A percentile compares a stretch with the other conserved stretches of the same genome.
phyloP scores from a whole-genome alignment of 2,888 invertebrate species.

The Apodemia hepburni region DNA sequence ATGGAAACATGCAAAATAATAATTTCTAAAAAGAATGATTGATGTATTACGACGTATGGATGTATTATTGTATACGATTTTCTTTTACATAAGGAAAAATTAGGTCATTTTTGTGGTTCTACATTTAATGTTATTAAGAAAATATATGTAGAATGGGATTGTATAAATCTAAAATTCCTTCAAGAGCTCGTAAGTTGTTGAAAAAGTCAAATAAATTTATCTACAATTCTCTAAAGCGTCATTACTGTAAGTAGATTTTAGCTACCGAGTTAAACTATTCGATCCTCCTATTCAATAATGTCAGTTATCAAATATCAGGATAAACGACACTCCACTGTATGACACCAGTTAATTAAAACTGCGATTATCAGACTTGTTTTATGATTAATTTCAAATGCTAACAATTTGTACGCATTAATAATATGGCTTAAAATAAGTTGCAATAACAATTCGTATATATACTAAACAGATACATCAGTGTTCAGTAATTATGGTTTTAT shows the following conservation, averaged over 20 bases:
- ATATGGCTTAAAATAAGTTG: not conserved
- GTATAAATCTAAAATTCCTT: not conserved
- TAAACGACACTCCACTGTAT: conserved; percentile 26
- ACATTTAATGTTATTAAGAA: too few relatives aligned
- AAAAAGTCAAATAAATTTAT: too few relatives aligned
- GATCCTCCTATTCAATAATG: not conserved
- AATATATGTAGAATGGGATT: too few relatives aligned
- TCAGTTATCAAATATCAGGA: conserved; percentile 24
- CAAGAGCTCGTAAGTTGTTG: not conserved
- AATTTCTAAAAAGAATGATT: too few relatives aligned
- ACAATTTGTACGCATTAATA: conserved; percentile 51
- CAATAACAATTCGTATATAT: not conserved
- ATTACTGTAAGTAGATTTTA: not conserved
- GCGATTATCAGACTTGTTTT: conserved; percentile 1
- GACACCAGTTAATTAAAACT: not conserved
- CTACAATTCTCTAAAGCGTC: not conserved
- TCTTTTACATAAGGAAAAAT: too few relatives aligned
- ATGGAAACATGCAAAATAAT: too few relatives aligned
- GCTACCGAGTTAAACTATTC: not conserved
- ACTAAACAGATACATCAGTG: too few relatives aligned
- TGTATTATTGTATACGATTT: too few relatives aligned
- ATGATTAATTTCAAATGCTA: conserved; percentile 42
- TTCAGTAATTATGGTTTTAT: too few relatives aligned
- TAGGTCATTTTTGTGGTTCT: too few relatives aligned
- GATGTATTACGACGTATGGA: too few relatives aligned